These are phyloP conservation scores for Mionectes macconnelli DNA, from an alignment of 2,113 vertebrate species.

Conservation along the genomic window DNA sequence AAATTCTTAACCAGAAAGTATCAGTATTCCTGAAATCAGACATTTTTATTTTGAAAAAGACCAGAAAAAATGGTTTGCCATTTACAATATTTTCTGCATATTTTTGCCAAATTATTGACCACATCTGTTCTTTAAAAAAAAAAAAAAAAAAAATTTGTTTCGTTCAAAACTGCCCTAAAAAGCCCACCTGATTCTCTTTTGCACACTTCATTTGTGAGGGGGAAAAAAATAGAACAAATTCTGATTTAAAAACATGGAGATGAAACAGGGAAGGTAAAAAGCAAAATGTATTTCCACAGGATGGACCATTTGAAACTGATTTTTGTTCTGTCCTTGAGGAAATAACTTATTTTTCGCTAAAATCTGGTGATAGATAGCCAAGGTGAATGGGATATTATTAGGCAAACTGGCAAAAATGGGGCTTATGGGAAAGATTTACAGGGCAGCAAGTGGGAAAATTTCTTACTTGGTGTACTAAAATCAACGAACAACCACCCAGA, in stretches of 20 bases:
- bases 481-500: background rate
- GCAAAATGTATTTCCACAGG: background rate
- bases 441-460: background rate
- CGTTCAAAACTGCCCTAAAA: background rate
- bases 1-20: background rate
- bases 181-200: background rate
- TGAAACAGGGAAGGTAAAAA: background rate
- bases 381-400: background rate
- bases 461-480: background rate
- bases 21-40: background rate
- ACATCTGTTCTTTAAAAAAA: background rate
- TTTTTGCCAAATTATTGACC: background rate
- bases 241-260: background rate
- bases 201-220: background rate
- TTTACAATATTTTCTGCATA: background rate
- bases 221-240: background rate
- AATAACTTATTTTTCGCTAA: background rate
- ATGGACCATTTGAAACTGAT: background rate
- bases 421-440: background rate
- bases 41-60: background rate
- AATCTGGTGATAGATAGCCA: background rate
- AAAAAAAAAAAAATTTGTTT: background rate
- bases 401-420: background rate
- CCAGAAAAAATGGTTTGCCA: background rate
- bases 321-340: background rate